These are phyloP conservation scores for Solenodon paradoxus DNA, from an alignment of 2,113 vertebrate genomes.

Conservation along the genomic window DNA sequence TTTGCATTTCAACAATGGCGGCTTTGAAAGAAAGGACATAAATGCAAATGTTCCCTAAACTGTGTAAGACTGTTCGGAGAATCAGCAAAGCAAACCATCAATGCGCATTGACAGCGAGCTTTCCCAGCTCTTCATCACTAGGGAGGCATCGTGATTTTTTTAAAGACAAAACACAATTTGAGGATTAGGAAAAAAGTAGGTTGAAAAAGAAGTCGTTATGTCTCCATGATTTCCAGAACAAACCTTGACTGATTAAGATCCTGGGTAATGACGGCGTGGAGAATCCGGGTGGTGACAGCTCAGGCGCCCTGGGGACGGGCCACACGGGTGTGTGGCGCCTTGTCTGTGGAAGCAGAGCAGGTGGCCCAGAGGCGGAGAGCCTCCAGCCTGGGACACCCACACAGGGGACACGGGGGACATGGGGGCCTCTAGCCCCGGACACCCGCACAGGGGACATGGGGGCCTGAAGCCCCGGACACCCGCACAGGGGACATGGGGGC, in stretches of 20 bases:
- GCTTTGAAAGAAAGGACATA: conserved; percentile 71
- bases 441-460: no score
- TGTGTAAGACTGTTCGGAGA: conserved; percentile 67
- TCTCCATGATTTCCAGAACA: conserved; percentile 71
- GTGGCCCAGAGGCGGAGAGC: no score
- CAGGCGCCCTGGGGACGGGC: background rate
- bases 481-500: no score
- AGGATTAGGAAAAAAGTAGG: conserved; percentile 34
- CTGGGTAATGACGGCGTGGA: background rate
- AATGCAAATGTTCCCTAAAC: conserved; percentile 74
- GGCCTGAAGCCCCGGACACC: no score
- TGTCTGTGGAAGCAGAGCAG: no score
- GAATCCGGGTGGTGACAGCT: background rate
- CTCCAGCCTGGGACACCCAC: no score
- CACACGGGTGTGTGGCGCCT: no score
- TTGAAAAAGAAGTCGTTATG: conserved; percentile 63
- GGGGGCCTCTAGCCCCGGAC: no score
- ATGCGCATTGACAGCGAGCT: conserved; percentile 75
- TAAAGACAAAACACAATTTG: conserved; percentile 73
- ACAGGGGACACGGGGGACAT: no score
- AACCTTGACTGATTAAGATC: conserved; percentile 69
- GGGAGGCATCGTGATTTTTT: conserved; percentile 37
- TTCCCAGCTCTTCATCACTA: conserved; percentile 63
- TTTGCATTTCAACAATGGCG: conserved; percentile 76
- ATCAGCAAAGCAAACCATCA: conserved; percentile 79